These are phyloP conservation scores for Trissonchulus sp. DNA, from an alignment of 2,888 invertebrate species.

Conservation along the genomic window DNA sequence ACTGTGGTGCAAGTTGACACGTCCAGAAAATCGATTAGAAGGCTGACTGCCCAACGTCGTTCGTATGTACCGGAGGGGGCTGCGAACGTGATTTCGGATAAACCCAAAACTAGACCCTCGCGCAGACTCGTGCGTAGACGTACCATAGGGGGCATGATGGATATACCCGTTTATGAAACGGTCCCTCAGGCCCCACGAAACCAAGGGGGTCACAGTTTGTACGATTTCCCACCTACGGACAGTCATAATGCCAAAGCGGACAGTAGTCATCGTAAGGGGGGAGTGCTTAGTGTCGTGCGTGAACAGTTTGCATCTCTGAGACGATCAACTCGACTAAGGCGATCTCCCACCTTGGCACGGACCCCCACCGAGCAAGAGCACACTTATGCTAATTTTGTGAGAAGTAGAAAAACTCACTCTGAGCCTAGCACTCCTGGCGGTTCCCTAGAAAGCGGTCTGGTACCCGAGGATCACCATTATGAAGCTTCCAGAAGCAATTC, in stretches of 20 bases:
- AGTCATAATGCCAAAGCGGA: too few relatives aligned
- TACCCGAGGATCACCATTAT: background rate
- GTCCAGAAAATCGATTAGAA: background rate
- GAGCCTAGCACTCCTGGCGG: background rate
- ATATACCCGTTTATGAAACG: background rate
- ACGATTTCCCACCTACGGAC: background rate
- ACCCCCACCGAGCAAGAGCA: background rate
- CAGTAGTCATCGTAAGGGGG: background rate
- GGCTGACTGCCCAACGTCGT: background rate
- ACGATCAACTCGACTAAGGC: background rate
- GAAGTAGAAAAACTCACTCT: background rate
- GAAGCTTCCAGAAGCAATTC: background rate
- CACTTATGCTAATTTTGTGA: background rate
- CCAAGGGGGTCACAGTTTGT: background rate
- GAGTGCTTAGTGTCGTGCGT: background rate
- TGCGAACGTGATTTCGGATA: background rate
- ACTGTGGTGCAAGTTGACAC: background rate
- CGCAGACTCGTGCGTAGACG: background rate
- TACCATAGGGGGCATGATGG: background rate
- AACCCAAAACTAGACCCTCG: background rate
- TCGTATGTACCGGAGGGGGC: background rate
- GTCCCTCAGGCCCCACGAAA: background rate
- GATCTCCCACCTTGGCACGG: background rate
- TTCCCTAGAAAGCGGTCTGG: background rate
- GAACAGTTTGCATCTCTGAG: slow-evolving; percentile 3